Percentiles rank a stretch among this genome's conserved stretches.
Evolutionary conservation across 2,888 invertebrate species (phyloP).

Genomic region (Drosophila engyochracea): DNA sequence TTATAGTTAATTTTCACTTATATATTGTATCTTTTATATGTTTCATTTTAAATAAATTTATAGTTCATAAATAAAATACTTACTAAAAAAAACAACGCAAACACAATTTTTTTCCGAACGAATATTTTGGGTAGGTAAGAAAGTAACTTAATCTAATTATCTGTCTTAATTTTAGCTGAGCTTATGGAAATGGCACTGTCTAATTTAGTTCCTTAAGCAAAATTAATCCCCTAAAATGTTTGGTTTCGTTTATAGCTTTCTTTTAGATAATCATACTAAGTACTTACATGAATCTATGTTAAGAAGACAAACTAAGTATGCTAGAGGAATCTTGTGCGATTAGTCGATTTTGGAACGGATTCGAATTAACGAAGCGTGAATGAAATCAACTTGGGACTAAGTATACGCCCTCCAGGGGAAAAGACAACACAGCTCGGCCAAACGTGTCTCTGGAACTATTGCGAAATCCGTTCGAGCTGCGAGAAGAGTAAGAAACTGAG

Average conservation of each 20-base stretch:
- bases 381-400: constrained; percentile 46
- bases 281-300: constrained; percentile 26
- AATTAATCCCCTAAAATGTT: constrained; percentile 26
- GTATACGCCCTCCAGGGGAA: constrained; percentile 5
- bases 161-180: constrained; percentile 1
- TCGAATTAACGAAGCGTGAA: constrained; percentile 62
- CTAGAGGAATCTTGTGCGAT: constrained; percentile 14
- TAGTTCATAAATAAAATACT: constrained; percentile 53
- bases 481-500: constrained; percentile 2
- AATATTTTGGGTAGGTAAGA: background rate
- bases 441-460: constrained; percentile 18
- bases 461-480: constrained; percentile 18
- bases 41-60: constrained; percentile 57
- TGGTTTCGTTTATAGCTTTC: constrained; percentile 15
- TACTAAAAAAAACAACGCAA: constrained; percentile 27
- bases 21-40: constrained; percentile 64
- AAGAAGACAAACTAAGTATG: constrained; percentile 33
- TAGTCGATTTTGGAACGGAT: constrained; percentile 54
- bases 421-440: constrained; percentile 8
- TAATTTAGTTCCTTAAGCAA: constrained; percentile 5
- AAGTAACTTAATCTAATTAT: background rate
- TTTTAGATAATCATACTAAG: constrained; percentile 43
- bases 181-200: background rate
- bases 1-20: constrained; percentile 47
- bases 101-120: background rate